phyloP scores from a whole-genome alignment of 2,113 vertebrate genomes.

The Rostratula benghalensis region DNA sequence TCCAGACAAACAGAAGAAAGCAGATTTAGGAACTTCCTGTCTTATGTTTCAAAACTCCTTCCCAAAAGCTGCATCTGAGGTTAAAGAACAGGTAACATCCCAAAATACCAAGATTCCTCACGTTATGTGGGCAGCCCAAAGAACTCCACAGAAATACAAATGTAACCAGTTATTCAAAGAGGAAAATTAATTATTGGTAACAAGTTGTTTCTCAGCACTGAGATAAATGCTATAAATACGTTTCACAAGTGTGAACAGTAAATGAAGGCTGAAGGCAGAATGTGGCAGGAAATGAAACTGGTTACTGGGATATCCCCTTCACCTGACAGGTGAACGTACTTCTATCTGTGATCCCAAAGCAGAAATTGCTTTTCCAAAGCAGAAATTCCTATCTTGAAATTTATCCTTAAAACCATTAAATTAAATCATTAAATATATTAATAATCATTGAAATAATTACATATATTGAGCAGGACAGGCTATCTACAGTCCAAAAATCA shows the following conservation, averaged over 20 bases:
- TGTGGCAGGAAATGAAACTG: neutral
- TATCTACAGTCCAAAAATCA: neutral
- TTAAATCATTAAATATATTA: neutral
- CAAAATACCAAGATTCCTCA: neutral
- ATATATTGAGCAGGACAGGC: neutral
- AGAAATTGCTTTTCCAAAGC: neutral
- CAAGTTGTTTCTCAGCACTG: neutral
- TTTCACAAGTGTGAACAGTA: neutral
- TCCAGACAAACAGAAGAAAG: neutral
- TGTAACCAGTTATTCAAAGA: neutral
- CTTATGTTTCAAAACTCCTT: neutral
- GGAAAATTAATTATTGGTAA: neutral
- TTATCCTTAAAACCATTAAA: neutral
- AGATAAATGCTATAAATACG: neutral
- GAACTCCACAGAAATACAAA: neutral
- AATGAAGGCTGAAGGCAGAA: neutral
- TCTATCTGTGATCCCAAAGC: neutral
- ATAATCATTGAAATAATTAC: neutral
- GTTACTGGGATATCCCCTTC: neutral
- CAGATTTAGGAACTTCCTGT: neutral
- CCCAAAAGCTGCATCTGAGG: neutral
- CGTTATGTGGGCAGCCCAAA: neutral
- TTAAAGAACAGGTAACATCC: neutral
- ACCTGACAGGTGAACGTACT: neutral
- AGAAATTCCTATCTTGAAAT: too few species aligned